Conservation (phyloP, 2,888 invertebrate genomes). For the Cataglyphis cursor region DNA sequence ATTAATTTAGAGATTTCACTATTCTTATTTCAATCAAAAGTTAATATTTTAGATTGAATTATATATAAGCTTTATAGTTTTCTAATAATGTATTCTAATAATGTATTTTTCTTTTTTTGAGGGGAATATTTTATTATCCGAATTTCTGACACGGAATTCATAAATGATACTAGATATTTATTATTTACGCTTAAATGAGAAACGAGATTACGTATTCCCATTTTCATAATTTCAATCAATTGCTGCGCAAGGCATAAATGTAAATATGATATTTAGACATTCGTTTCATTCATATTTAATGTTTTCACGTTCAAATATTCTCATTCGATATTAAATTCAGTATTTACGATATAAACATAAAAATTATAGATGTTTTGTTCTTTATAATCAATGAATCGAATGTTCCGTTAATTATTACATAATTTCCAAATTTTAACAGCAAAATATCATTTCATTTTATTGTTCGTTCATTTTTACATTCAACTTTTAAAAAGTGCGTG, state of each 20-base stretch:
- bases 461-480: not conserved
- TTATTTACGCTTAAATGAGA: not conserved
- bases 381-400: too few species aligned
- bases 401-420: too few species aligned
- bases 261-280: too few species aligned
- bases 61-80: not conserved
- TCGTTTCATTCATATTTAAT: not conserved
- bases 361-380: too few species aligned
- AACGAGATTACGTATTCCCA: not conserved
- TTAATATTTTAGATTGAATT: not conserved
- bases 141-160: not conserved
- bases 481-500: not conserved
- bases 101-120: not conserved
- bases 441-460: not conserved
- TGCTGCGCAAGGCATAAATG: not conserved
- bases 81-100: not conserved
- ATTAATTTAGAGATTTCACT: not conserved
- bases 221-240: conserved; percentile 15
- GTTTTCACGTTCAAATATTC: too few species aligned
- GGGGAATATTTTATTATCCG: not conserved
- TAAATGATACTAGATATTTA: not conserved
- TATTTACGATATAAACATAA: too few species aligned
- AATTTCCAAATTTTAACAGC: not conserved
- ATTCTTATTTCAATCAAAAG: not conserved
- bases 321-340: too few species aligned